A percentile compares a stretch with the other conserved stretches of the same genome.
These are phyloP conservation scores for Psammodynastes pulverulentus DNA, from an alignment of 2,113 vertebrate species.

Conservation along the genomic window DNA sequence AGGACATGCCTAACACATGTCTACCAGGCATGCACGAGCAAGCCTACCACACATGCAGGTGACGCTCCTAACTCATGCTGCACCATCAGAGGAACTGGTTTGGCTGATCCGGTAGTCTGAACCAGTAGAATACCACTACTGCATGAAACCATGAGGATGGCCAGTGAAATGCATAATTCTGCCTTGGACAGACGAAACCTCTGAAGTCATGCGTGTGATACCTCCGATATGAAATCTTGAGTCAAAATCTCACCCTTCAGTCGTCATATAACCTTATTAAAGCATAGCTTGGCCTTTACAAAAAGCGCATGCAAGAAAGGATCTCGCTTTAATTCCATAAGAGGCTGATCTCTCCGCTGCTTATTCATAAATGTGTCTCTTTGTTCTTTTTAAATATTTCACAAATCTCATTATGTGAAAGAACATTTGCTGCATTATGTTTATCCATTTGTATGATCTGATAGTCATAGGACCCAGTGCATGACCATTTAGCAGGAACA, in stretches of 20 bases:
- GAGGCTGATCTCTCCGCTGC: not conserved
- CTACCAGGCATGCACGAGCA: too few species aligned
- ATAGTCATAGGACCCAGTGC: not conserved
- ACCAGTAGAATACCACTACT: too few species aligned
- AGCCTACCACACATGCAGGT: too few species aligned
- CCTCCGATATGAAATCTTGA: not conserved
- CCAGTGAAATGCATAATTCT: not conserved
- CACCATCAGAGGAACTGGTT: too few species aligned
- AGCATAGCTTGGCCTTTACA: conserved; percentile 15
- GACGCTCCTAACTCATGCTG: too few species aligned
- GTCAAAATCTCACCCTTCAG: not conserved
- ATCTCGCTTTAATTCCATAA: conserved; percentile 26
- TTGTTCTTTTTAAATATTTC: conserved; percentile 21
- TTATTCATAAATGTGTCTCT: conserved; percentile 37
- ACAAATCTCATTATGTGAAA: not conserved
- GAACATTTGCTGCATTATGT: conserved; percentile 15
- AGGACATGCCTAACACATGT: too few species aligned
- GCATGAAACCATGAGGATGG: not conserved
- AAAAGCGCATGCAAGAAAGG: not conserved
- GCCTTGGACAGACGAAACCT: not conserved
- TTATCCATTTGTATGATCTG: not conserved
- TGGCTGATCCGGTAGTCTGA: too few species aligned
- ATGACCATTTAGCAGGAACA: not conserved
- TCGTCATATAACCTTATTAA: not conserved
- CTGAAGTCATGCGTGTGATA: not conserved